These are phyloP conservation scores for Villa cingulata DNA, from an alignment of 2,888 invertebrate species.

Conservation along the genomic window DNA sequence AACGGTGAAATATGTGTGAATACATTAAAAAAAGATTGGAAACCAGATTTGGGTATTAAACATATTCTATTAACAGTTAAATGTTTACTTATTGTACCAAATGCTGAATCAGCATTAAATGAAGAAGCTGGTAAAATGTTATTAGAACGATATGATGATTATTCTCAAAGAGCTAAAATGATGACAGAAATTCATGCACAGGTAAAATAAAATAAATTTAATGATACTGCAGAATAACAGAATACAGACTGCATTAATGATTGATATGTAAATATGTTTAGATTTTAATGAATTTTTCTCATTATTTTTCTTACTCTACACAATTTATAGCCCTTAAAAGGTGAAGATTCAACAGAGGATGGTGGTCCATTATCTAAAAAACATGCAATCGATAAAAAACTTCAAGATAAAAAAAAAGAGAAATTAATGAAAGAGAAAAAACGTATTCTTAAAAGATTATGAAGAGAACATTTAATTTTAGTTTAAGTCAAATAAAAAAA, in stretches of 20 bases:
- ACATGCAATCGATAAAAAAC: constrained; percentile 68
- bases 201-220: too few species aligned
- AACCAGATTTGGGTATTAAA: constrained; percentile 86
- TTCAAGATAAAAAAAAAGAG: constrained; percentile 53
- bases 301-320: constrained; percentile 1
- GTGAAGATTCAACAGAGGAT: constrained; percentile 34
- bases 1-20: constrained; percentile 96
- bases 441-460: constrained; percentile 73
- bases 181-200: constrained; percentile 85
- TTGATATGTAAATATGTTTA: too few species aligned
- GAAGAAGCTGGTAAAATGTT: constrained; percentile 92
- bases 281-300: too few species aligned
- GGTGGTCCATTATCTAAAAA: constrained; percentile 72
- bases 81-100: constrained; percentile 92
- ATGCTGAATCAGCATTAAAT: constrained; percentile 92
- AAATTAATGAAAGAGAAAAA: constrained; percentile 69
- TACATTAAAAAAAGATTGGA: constrained; percentile 93
- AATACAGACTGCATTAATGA: too few species aligned
- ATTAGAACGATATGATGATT: constrained; percentile 84
- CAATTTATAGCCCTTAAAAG: constrained; percentile 41
- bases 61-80: constrained; percentile 87
- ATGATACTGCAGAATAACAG: too few species aligned
- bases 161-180: constrained; percentile 76
- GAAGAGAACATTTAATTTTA: too few species aligned
- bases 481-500: too few species aligned